phyloP scores from a whole-genome alignment of 2,113 vertebrate genomes.

The Atractosteus spatula region DNA sequence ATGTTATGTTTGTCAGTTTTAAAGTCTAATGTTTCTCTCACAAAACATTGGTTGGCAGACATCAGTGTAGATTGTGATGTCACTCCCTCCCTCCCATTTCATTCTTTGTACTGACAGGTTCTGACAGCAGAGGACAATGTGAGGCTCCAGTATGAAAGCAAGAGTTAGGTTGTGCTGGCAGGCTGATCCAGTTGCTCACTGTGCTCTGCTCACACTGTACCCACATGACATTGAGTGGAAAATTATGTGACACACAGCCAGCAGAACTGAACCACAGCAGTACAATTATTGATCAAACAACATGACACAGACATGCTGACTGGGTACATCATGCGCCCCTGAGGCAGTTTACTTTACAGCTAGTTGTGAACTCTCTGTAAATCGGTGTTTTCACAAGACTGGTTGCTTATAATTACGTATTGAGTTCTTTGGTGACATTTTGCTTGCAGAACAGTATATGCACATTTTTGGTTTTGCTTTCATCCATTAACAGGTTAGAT shows the following conservation, averaged over 20 bases:
- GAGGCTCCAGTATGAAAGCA: neutral
- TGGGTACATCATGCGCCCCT: neutral
- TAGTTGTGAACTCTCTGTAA: no score
- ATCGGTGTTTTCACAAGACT: no score
- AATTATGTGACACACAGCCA: conserved; percentile 6
- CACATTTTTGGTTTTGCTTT: no score
- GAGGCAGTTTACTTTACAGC: neutral
- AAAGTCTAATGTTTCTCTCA: neutral
- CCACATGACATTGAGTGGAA: conserved; percentile 1
- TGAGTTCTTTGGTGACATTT: no score
- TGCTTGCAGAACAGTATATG: no score
- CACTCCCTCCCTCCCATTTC: neutral
- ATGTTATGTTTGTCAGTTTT: neutral
- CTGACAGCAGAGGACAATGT: neutral
- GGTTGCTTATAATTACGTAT: no score
- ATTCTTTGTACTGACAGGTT: neutral
- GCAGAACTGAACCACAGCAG: neutral
- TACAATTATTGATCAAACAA: neutral
- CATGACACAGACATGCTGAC: neutral
- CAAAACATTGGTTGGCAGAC: no score
- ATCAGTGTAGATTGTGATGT: no score
- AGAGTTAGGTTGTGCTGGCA: neutral
- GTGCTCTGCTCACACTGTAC: neutral
- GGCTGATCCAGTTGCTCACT: neutral
- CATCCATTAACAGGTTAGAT: no score